Conservation (phyloP, 2,888 invertebrate genomes). For the Pseudolycoriella hygida region DNA sequence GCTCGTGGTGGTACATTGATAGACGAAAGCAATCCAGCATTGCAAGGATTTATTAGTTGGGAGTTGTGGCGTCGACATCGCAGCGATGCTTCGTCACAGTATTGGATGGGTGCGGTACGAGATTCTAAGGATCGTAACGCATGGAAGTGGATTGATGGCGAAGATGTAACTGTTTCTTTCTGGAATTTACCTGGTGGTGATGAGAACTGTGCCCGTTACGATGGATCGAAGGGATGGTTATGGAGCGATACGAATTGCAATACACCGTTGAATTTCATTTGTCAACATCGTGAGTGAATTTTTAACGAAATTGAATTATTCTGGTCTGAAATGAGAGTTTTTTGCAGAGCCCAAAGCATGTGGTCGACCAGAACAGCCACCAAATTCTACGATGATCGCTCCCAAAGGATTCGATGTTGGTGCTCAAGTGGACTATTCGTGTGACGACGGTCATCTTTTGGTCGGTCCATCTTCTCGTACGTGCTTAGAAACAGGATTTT, state of each 20-base stretch:
- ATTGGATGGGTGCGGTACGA: constrained; percentile 88
- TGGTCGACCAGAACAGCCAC: constrained; percentile 82
- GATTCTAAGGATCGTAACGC: constrained; percentile 57
- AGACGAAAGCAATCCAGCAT: constrained; percentile 82
- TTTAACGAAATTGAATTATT: too few relatives aligned
- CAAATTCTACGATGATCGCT: constrained; percentile 74
- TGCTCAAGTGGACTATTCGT: constrained; percentile 64
- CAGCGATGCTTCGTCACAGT: constrained; percentile 80
- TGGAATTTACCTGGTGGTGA: constrained; percentile 76
- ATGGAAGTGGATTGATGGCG: constrained; percentile 84
- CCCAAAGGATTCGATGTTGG: constrained; percentile 63
- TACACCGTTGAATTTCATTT: constrained; percentile 71
- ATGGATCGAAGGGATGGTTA: constrained; percentile 85
- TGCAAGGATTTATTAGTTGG: constrained; percentile 90
- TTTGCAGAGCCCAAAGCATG: constrained; percentile 69
- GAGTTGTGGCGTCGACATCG: constrained; percentile 81
- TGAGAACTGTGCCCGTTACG: constrained; percentile 76
- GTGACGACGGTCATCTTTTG: constrained; percentile 70
- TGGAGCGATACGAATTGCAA: constrained; percentile 88
- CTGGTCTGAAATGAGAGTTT: constrained; percentile 5
- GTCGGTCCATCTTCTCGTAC: constrained; percentile 71
- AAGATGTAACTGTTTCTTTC: constrained; percentile 76
- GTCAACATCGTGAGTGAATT: constrained; percentile 70
- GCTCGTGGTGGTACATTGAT: constrained; percentile 69
- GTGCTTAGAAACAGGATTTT: constrained; percentile 81